Evolutionary conservation across 2,888 invertebrate genomes (phyloP).

Genomic region (Cerastis rubricosa): DNA sequence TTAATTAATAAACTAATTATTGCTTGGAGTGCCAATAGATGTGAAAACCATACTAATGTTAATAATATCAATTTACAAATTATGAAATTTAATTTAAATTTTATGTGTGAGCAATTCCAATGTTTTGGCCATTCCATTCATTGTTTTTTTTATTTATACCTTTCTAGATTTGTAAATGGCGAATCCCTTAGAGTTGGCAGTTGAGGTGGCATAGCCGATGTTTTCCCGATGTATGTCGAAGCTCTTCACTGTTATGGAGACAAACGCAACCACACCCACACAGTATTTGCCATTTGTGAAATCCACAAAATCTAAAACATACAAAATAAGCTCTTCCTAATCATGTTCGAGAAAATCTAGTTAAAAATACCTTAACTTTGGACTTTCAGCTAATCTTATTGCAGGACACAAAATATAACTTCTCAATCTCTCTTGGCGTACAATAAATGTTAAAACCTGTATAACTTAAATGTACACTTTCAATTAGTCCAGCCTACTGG

Average conservation of each 20-base stretch:
- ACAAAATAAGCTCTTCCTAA: neutral
- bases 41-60: too few species aligned
- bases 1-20: too few species aligned
- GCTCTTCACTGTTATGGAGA: constrained; percentile 83
- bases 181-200: constrained; percentile 81
- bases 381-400: neutral
- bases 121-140: too few species aligned
- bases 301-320: constrained; percentile 85
- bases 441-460: neutral
- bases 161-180: constrained; percentile 88
- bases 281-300: constrained; percentile 83
- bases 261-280: constrained; percentile 86
- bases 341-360: neutral
- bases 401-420: neutral
- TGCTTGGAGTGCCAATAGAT: too few species aligned
- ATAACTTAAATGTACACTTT: neutral
- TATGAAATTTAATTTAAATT: too few species aligned
- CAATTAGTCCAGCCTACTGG: neutral
- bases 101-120: too few species aligned
- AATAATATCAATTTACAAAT: too few species aligned
- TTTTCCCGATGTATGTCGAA: constrained; percentile 87
- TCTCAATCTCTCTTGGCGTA: neutral
- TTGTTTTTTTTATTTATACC: constrained; percentile 68
- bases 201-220: constrained; percentile 86
- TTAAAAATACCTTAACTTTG: neutral